phyloP scores from a whole-genome alignment of 2,113 vertebrate species.

The Lamprologus speciosus region DNA sequence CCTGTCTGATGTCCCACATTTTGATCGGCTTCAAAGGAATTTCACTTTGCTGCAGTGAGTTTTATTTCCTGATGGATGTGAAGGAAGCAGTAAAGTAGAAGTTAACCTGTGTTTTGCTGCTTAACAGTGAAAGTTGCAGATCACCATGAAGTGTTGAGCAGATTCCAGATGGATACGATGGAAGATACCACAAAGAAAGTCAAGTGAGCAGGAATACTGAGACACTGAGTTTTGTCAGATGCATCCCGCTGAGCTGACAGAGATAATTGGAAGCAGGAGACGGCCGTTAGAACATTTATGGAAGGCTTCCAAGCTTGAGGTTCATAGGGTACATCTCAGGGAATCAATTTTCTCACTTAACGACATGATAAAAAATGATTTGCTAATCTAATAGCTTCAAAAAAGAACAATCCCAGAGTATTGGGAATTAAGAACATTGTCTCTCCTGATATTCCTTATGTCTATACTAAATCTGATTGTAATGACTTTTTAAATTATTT shows the following conservation, averaged over 20 bases:
- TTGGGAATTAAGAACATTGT: background rate
- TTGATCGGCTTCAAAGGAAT: background rate
- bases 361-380: background rate
- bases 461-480: background rate
- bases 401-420: background rate
- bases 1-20: background rate
- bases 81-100: accelerated
- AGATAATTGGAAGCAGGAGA: background rate
- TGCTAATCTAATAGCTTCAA: background rate
- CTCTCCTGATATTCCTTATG: background rate
- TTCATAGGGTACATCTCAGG: background rate
- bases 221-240: background rate
- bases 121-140: background rate
- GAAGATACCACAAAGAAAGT: background rate
- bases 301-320: background rate
- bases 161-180: background rate
- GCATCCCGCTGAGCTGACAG: accelerated
- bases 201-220: background rate
- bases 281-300: background rate
- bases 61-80: background rate
- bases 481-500: background rate
- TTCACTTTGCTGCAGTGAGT: background rate
- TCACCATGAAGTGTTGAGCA: background rate
- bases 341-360: background rate
- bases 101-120: background rate